A percentile compares a stretch with the other conserved stretches of the same genome.
Evolutionary conservation across 2,113 vertebrate genomes (phyloP).

Genomic region (Pterocles gutturalis): DNA sequence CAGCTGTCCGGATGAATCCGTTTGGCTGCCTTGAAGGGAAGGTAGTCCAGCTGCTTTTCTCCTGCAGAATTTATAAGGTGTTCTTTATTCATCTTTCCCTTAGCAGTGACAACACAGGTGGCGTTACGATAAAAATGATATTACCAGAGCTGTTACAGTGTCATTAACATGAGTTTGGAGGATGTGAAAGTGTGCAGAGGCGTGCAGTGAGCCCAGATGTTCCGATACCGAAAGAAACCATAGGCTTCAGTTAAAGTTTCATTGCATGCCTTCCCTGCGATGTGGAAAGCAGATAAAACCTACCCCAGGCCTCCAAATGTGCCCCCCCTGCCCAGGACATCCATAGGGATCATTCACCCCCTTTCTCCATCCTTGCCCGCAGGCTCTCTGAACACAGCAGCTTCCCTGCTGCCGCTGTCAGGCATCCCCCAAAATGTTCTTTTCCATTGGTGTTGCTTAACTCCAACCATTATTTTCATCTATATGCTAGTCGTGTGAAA

Average conservation of each 20-base stretch:
- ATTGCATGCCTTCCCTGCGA: not conserved
- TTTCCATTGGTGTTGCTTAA: not conserved
- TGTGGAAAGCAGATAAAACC: not conserved
- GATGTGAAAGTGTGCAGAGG: not conserved
- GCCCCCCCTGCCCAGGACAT: not conserved
- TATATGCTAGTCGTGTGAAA: not conserved
- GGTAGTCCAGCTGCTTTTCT: not conserved
- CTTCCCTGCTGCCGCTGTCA: not conserved
- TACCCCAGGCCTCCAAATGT: accelerated
- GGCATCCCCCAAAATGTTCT: not conserved
- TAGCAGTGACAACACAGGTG: not conserved
- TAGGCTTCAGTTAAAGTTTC: not conserved
- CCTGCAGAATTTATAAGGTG: not conserved
- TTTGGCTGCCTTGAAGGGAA: not conserved
- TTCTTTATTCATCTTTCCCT: not conserved
- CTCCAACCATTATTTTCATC: not conserved
- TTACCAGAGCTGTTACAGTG: not conserved
- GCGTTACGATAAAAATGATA: not conserved
- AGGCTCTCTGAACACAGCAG: not conserved
- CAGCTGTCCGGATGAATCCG: not conserved
- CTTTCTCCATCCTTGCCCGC: not conserved
- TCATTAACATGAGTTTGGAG: not conserved
- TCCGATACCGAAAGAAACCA: not conserved
- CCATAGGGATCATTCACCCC: not conserved
- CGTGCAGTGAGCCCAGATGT: not conserved